phyloP scores from a whole-genome alignment of 2,888 invertebrate species.

The Exocentrus adspersus region DNA sequence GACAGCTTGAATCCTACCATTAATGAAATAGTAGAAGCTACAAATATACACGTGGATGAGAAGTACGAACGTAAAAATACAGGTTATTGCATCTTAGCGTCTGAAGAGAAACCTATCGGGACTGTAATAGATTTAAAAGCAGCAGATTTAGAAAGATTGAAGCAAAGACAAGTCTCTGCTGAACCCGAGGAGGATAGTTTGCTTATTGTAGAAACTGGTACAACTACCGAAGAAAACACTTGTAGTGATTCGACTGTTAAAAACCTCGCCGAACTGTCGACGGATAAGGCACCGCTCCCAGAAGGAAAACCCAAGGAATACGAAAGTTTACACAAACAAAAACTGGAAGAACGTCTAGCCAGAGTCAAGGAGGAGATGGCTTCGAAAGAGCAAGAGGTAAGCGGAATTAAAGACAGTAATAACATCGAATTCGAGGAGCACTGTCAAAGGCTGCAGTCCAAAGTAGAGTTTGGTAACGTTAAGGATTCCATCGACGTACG shows the following conservation, averaged over 20 bases:
- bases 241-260: conserved; percentile 63
- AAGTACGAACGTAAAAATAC: conserved; percentile 51
- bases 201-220: conserved; percentile 66
- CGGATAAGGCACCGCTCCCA: conserved; percentile 27
- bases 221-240: conserved; percentile 71
- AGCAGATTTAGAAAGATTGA: conserved; percentile 52
- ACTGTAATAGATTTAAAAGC: conserved; percentile 56
- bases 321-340: conserved; percentile 49
- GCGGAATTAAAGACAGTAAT: conserved; percentile 40
- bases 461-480: conserved; percentile 76
- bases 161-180: conserved; percentile 53
- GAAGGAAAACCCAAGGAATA: conserved; percentile 29
- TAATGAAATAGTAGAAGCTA: conserved; percentile 47
- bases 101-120: conserved; percentile 47
- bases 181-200: conserved; percentile 71
- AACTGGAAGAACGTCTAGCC: conserved; percentile 48
- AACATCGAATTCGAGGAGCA: conserved; percentile 69
- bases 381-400: conserved; percentile 33
- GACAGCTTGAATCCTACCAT: conserved; percentile 59
- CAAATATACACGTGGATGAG: conserved; percentile 37
- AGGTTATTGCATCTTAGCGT: conserved; percentile 57
- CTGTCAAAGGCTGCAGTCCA: conserved; percentile 73
- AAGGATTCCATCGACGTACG: conserved; percentile 75
- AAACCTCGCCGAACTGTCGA: conserved; percentile 56
- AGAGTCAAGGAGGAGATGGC: conserved; percentile 41